Percentiles rank a stretch among this genome's conserved stretches.
These are phyloP conservation scores for Pasiphila rectangulata DNA, from an alignment of 2,888 invertebrate genomes.

Conservation along the genomic window DNA sequence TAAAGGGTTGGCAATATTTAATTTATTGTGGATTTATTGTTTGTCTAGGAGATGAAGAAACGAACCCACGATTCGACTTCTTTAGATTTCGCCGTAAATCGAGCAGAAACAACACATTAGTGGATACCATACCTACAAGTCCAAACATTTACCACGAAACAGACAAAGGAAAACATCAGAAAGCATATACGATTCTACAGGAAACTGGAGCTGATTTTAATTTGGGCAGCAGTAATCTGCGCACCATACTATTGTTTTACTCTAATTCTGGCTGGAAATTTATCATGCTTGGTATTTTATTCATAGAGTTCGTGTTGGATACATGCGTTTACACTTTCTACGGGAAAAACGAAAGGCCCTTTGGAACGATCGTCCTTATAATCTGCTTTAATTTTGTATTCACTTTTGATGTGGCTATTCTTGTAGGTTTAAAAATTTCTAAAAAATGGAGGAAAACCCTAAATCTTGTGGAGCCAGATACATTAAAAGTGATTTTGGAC, in stretches of 20 bases:
- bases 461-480: conserved; percentile 68
- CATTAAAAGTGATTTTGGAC: conserved; percentile 55
- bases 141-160: conserved; percentile 43
- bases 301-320: conserved; percentile 62
- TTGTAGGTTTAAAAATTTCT: conserved; percentile 64
- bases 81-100: conserved; percentile 56
- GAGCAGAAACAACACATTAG: conserved; percentile 43
- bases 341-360: conserved; percentile 43
- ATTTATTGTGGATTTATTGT: background rate
- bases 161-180: conserved; percentile 49
- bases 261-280: conserved; percentile 64
- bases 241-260: conserved; percentile 61
- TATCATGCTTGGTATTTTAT: conserved; percentile 56
- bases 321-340: conserved; percentile 66
- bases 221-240: conserved; percentile 56
- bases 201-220: conserved; percentile 62
- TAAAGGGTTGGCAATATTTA: background rate
- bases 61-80: conserved; percentile 45
- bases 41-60: conserved; percentile 29
- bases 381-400: conserved; percentile 60
- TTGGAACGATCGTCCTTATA: conserved; percentile 52
- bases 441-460: conserved; percentile 71
- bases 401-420: conserved; percentile 56
- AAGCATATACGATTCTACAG: conserved; percentile 66
- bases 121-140: conserved; percentile 15